These are phyloP conservation scores for Phaedon cochleariae DNA, from an alignment of 2,888 invertebrate species.

Conservation along the genomic window DNA sequence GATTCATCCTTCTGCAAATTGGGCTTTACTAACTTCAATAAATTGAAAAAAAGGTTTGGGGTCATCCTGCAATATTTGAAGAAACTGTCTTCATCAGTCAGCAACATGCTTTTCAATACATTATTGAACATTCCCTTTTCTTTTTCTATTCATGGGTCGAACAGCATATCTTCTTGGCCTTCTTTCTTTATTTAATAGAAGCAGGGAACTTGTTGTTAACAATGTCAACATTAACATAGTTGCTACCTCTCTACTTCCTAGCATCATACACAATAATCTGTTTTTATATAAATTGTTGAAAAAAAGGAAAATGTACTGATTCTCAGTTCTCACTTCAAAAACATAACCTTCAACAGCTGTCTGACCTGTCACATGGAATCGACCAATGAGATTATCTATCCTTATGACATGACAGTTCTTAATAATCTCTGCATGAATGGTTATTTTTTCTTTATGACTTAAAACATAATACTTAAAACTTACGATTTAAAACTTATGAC, in stretches of 20 bases:
- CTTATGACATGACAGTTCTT: neutral
- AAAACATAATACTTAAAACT: no score
- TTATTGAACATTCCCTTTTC: neutral
- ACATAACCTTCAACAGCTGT: neutral
- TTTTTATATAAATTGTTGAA: neutral
- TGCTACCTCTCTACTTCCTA: neutral
- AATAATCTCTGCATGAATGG: no score
- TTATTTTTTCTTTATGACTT: no score
- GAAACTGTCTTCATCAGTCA: neutral
- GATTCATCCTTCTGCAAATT: neutral
- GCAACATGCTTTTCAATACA: neutral
- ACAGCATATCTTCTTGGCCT: neutral
- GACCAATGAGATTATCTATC: neutral
- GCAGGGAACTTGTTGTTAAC: neutral
- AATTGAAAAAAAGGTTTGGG: neutral
- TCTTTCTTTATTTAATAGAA: neutral
- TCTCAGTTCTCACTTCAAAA: no score
- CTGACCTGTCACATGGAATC: neutral
- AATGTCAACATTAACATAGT: neutral
- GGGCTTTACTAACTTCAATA: neutral
- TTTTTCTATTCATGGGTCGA: neutral
- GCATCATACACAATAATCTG: neutral
- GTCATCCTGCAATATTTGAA: slow-evolving; percentile 10
- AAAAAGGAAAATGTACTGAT: no score
- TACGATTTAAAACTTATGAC: no score